These are phyloP conservation scores for Lacerta viridis DNA, from an alignment of 2,797 vertebrate species.

Conservation along the genomic window DNA sequence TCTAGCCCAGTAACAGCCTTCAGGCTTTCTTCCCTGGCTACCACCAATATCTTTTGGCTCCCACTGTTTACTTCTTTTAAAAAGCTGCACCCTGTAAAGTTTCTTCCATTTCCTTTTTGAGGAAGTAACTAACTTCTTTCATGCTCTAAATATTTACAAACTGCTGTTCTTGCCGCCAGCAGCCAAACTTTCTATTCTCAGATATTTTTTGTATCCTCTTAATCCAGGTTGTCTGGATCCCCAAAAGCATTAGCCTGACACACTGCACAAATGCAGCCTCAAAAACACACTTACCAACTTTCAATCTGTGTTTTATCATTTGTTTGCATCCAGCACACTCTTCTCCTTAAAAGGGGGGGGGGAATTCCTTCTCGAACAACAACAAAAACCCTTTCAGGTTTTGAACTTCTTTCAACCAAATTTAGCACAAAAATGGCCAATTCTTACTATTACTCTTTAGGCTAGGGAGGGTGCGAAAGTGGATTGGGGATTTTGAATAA, in stretches of 20 bases:
- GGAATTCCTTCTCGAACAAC: not conserved
- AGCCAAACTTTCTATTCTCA: conserved; percentile 54
- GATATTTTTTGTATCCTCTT: conserved; percentile 41
- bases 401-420: not conserved
- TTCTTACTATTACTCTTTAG: not conserved
- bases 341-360: too few relatives aligned
- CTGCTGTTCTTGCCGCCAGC: conserved; percentile 63
- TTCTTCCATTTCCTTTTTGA: conserved; percentile 13
- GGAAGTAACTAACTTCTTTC: conserved; percentile 59
- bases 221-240: conserved; percentile 37
- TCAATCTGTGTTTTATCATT: not conserved
- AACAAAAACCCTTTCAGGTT: not conserved
- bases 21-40: conserved; percentile 55
- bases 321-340: not conserved
- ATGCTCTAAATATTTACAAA: conserved; percentile 67
- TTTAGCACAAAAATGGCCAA: not conserved
- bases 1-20: conserved; percentile 46
- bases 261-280: conserved; percentile 53
- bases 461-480: not conserved
- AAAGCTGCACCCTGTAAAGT: conserved; percentile 56
- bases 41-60: conserved; percentile 47
- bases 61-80: conserved; percentile 58
- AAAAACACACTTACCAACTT: not conserved
- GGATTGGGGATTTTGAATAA: not conserved
- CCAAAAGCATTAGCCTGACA: conserved; percentile 59